These are phyloP conservation scores for Microctenopoma lineatum DNA, from an alignment of 2,797 vertebrate genomes.

Conservation along the genomic window DNA sequence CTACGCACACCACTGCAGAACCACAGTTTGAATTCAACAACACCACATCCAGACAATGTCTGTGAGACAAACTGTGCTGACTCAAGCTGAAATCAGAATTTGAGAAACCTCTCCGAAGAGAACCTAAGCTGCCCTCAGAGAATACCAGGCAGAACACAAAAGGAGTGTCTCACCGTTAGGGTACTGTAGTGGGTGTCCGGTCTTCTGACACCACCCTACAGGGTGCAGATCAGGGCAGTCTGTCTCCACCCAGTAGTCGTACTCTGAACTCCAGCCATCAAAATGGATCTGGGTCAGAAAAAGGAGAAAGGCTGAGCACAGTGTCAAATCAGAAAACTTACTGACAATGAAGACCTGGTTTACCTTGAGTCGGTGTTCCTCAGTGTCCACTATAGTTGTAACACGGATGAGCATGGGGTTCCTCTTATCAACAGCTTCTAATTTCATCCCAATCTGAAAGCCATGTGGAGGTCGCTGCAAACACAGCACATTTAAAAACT, in stretches of 20 bases:
- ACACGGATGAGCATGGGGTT: constrained; percentile 93
- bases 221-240: constrained; percentile 91
- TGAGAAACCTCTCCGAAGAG: constrained; percentile 3
- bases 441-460: constrained; percentile 89
- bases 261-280: constrained; percentile 88
- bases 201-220: constrained; percentile 91
- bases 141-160: neutral
- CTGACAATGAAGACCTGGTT: neutral
- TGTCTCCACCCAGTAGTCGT: constrained; percentile 90
- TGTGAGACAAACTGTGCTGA: constrained; percentile 34
- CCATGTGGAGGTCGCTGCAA: constrained; percentile 88
- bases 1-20: constrained; percentile 20
- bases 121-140: constrained; percentile 7
- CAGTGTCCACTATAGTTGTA: constrained; percentile 83
- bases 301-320: neutral
- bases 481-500: neutral
- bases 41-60: constrained; percentile 23
- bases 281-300: constrained; percentile 85
- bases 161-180: constrained; percentile 81
- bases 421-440: constrained; percentile 91
- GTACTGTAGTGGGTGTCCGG: constrained; percentile 88
- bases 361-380: constrained; percentile 91
- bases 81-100: constrained; percentile 32
- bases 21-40: constrained; percentile 18
- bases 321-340: neutral